Percentiles rank a stretch among this genome's conserved stretches.
phyloP scores from a whole-genome alignment of 2,888 invertebrate species.

The Cordilura impudica region DNA sequence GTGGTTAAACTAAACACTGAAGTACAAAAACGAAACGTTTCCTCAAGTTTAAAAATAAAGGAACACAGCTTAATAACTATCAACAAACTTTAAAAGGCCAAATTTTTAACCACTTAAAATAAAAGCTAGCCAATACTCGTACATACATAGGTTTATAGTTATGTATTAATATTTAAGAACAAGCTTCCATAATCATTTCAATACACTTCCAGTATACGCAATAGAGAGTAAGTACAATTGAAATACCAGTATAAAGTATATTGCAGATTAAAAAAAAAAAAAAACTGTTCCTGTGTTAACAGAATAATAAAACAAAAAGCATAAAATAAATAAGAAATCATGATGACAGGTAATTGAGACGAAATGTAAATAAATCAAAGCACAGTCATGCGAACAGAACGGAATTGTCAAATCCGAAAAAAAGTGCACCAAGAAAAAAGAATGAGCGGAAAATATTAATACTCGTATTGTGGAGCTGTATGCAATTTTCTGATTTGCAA shows the following conservation, averaged over 20 bases:
- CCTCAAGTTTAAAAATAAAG: constrained; percentile 15
- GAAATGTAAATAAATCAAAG: constrained; percentile 35
- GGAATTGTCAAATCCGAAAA: neutral
- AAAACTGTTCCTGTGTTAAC: constrained; percentile 25
- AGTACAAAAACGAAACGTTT: neutral
- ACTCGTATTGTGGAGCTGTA: neutral
- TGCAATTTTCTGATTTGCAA: neutral
- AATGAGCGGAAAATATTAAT: neutral
- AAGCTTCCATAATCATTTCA: neutral
- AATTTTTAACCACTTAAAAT: neutral
- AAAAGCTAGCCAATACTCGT: too few relatives aligned
- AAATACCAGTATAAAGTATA: constrained; percentile 31
- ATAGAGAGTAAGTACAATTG: constrained; percentile 24
- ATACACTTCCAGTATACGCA: neutral
- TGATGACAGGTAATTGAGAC: constrained; percentile 57
- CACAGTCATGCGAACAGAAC: neutral
- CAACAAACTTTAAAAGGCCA: neutral
- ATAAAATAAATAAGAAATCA: constrained; percentile 13
- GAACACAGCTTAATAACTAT: neutral
- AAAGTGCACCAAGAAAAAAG: neutral
- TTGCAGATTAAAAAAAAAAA: neutral
- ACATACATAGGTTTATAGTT: neutral
- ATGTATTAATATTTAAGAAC: neutral
- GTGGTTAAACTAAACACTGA: constrained; percentile 65
- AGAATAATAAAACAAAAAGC: neutral